Evolutionary conservation across 2,113 vertebrate species (phyloP).

Genomic region (Cochlearius cochlearius): DNA sequence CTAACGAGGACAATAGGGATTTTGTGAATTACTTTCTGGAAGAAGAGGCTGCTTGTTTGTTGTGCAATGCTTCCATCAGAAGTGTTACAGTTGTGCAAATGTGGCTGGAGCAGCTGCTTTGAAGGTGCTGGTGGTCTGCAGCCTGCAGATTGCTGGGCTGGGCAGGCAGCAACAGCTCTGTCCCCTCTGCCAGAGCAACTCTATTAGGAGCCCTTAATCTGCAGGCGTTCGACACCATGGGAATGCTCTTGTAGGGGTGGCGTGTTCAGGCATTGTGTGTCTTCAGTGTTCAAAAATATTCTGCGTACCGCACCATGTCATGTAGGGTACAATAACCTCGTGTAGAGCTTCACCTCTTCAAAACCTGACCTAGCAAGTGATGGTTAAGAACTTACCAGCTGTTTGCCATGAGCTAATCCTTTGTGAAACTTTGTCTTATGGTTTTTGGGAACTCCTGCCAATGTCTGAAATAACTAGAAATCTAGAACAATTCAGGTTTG

Average conservation of each 20-base stretch:
- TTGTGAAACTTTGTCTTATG: background rate
- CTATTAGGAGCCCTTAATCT: background rate
- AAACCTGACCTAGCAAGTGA: background rate
- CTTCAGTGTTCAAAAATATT: background rate
- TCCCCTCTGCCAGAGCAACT: background rate
- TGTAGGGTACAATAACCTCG: no score
- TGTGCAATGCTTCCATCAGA: background rate
- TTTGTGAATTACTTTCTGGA: background rate
- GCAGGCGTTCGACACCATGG: background rate
- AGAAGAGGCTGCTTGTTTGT: background rate
- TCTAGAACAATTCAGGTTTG: background rate
- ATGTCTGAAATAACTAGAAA: background rate
- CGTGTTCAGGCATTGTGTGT: background rate
- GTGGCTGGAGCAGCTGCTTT: background rate
- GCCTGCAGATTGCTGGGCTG: background rate
- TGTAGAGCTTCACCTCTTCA: background rate
- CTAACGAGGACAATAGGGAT: background rate
- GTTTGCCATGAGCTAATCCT: background rate
- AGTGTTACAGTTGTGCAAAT: background rate
- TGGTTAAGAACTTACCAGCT: background rate
- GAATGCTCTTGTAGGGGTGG: background rate
- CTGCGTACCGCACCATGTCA: fast-evolving
- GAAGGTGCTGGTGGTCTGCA: background rate
- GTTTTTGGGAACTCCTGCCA: background rate
- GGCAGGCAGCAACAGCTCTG: background rate